A percentile compares a stretch with the other conserved stretches of the same genome.
These are phyloP conservation scores for Apostichopus leukothele DNA, from an alignment of 53 echinoderm and acorn worm species.

Conservation along the genomic window DNA sequence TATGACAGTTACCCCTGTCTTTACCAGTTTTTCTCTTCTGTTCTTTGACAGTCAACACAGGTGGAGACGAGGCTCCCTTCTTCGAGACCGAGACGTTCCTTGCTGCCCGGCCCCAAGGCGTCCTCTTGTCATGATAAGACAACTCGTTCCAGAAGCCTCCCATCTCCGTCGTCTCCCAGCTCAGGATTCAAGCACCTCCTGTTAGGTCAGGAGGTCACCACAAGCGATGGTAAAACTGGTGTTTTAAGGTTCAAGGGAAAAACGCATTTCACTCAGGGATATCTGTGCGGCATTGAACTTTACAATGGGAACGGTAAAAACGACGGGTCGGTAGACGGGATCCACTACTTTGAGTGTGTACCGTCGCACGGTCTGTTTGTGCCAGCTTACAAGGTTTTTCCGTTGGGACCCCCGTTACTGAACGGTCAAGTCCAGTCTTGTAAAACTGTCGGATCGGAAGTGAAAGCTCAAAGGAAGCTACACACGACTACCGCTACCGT, in stretches of 20 bases:
- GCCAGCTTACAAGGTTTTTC: slow-evolving; percentile 79
- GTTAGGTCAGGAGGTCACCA: slow-evolving; percentile 84
- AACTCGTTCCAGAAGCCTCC: slow-evolving; percentile 35
- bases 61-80: slow-evolving; percentile 93
- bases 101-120: slow-evolving; percentile 82
- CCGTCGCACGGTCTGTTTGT: slow-evolving; percentile 85
- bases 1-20: too few species aligned
- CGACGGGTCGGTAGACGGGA: slow-evolving; percentile 93
- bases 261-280: slow-evolving; percentile 94
- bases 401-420: slow-evolving; percentile 66
- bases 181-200: slow-evolving; percentile 68
- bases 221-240: slow-evolving; percentile 75
- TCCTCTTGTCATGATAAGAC: slow-evolving; percentile 53
- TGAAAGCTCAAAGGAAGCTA: slow-evolving; percentile 30
- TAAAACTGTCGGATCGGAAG: slow-evolving; percentile 49
- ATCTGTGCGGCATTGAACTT: slow-evolving; percentile 83
- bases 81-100: slow-evolving; percentile 74
- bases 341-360: slow-evolving; percentile 91
- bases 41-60: slow-evolving; percentile 84
- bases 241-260: slow-evolving; percentile 91
- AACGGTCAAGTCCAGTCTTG: slow-evolving; percentile 42
- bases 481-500: slow-evolving; percentile 55
- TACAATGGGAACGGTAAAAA: slow-evolving; percentile 85
- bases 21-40: neutral
- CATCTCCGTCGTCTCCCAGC: slow-evolving; percentile 61